These are phyloP conservation scores for Aptenodytes forsteri DNA, from an alignment of 2,113 vertebrate species.

Conservation along the genomic window DNA sequence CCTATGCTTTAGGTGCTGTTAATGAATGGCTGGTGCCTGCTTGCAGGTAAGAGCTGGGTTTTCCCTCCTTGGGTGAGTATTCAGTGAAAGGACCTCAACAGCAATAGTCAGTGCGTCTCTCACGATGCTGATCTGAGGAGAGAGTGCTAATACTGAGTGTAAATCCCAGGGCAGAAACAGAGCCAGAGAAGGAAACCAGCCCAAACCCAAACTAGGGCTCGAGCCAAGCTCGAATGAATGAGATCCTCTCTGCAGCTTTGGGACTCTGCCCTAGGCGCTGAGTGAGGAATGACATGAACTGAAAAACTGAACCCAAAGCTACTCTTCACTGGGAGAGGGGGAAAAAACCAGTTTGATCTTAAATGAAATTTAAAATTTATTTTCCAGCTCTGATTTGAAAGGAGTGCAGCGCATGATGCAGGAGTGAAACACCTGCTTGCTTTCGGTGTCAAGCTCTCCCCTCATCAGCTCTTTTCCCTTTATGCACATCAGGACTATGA, in stretches of 20 bases:
- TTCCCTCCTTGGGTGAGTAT: not conserved
- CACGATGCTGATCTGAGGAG: not conserved
- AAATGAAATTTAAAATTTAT: not conserved
- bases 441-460: not conserved
- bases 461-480: not conserved
- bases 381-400: not conserved
- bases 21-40: not conserved
- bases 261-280: not conserved
- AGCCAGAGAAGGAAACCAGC: not conserved
- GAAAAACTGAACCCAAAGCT: not conserved
- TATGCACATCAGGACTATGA: not conserved
- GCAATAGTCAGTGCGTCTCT: not conserved
- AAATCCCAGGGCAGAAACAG: not conserved
- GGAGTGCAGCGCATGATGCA: not conserved
- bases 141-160: rapidly evolving
- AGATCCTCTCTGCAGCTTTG: not conserved
- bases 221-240: not conserved
- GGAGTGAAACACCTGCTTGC: not conserved
- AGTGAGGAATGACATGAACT: not conserved
- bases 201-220: not conserved
- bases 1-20: not conserved
- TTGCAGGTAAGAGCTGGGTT: not conserved
- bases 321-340: not conserved
- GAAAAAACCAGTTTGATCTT: not conserved
- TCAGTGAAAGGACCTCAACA: not conserved